Conservation (phyloP, 2,113 vertebrate species). For the Progne subis region DNA sequence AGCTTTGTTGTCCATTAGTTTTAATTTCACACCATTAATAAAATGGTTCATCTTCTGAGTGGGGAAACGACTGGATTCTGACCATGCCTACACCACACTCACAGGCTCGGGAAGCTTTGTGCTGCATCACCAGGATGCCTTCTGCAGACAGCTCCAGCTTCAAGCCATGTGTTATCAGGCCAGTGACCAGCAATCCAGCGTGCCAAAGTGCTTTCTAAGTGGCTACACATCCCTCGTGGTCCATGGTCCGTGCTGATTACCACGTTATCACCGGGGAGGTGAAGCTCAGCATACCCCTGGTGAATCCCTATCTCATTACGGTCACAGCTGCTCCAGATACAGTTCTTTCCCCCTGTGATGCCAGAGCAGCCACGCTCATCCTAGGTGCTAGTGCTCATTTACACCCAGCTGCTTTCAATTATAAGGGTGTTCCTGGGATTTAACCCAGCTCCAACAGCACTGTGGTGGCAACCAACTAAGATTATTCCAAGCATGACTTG, state of each 20-base stretch:
- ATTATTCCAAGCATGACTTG: not conserved
- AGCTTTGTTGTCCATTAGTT: conserved; percentile 8
- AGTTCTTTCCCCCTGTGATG: not conserved
- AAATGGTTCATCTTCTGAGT: not conserved
- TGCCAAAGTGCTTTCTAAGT: not conserved
- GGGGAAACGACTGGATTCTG: not conserved
- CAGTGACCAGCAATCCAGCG: rapidly evolving
- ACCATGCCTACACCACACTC: not conserved
- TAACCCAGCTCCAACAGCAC: not conserved
- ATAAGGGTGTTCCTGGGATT: conserved; percentile 10
- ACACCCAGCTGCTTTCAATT: not conserved
- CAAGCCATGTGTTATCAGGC: not conserved
- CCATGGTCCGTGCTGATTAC: not conserved
- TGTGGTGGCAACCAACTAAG: not conserved
- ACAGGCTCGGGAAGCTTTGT: rapidly evolving
- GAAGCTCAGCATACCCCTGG: not conserved
- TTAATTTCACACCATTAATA: conserved; percentile 30
- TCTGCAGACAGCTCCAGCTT: not conserved
- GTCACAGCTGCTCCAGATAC: conserved; percentile 4
- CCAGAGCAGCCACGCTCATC: not conserved
- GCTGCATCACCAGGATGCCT: not conserved
- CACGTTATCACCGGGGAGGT: not conserved
- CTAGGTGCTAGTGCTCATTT: conserved; percentile 8
- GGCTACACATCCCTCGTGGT: not conserved
- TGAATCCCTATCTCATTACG: not conserved